Base-by-base conservation (phyloP, 2,888 invertebrate species). In the Oegoconia quadripuncta region DNA sequence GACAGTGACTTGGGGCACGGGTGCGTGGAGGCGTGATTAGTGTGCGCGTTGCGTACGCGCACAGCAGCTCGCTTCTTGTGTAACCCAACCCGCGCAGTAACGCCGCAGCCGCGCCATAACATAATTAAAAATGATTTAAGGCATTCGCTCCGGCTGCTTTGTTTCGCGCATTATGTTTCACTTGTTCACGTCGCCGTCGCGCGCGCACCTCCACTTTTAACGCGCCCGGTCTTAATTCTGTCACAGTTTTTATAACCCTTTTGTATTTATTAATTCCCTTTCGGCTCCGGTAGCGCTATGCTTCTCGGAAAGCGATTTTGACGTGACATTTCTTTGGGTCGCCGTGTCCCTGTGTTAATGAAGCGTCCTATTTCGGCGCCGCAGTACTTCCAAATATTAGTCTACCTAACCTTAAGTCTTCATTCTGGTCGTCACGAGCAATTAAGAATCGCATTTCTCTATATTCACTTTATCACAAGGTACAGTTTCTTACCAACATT, bases 121-220 rank as follows among this genome's bases (percentile, higher is more conserved):
- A 87, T 87, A 87, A 87, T 87, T 87, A 87, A 87, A 87, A 87
- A 86, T 87, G 87, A 87, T 87, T 87, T 87, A 87, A 83, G 74
- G 83, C 84, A 83, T 86, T 84, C 84, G 87, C 84, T 80, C 78
- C 86, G 87, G 82, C 87, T 86, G 87, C 86, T 86, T 87, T 87
- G 84, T 87, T 87, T 87, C 86, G 83, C 87, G 87, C 87, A 77
- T 87, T 83, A 83, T 87, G 80, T 87, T 87, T 86, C 86, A 84
- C 84, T 81, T 86, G 87, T 86, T 83, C 80, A 74, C 83, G 79
- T 78, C 73, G 75, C 77, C 67, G 66, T 73, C 66, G 65, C 66
- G 62, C 65, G 65, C 68, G 69, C 71, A 70, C 75, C 70, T 68
- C 67, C 73, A 73, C 79, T 79, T 73, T 82, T 80, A 80, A 79